phyloP scores from a whole-genome alignment of 2,797 vertebrate genomes.

The Catamblyrhynchus diadema region DNA sequence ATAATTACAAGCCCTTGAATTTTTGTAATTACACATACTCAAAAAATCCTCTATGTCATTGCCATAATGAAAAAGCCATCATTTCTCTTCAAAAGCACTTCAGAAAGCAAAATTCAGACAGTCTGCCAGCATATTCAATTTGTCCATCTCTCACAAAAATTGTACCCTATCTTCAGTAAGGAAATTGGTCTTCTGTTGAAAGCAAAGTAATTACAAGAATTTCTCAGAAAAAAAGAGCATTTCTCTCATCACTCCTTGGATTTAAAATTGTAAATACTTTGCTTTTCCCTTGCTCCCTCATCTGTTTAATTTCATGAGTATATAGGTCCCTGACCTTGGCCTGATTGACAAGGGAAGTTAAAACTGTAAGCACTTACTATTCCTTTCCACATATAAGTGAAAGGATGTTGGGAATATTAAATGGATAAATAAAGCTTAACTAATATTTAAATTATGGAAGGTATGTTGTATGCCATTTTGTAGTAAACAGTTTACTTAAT shows the following conservation, averaged over 20 bases:
- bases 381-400: background rate
- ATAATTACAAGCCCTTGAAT: conserved; percentile 5
- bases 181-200: conserved; percentile 11
- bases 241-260: background rate
- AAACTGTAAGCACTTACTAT: background rate
- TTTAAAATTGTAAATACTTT: conserved; percentile 1
- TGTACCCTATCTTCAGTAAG: conserved; percentile 5
- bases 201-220: background rate
- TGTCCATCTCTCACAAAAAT: conserved; percentile 50
- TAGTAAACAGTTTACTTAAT: background rate
- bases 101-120: conserved; percentile 54
- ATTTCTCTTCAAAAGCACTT: conserved; percentile 57
- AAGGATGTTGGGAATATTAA: background rate
- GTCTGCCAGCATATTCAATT: conserved; percentile 39
- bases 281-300: background rate
- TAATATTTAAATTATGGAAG: background rate
- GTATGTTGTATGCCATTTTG: background rate
- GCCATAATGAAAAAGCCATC: conserved; percentile 56
- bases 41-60: conserved; percentile 42
- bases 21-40: conserved; percentile 49
- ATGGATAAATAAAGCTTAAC: background rate
- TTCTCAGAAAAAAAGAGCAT: conserved; percentile 4
- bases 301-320: background rate
- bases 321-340: background rate
- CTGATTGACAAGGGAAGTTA: background rate